Conservation (phyloP, 92 coral and sea anemone species). For the Pocillopora meandrina region DNA sequence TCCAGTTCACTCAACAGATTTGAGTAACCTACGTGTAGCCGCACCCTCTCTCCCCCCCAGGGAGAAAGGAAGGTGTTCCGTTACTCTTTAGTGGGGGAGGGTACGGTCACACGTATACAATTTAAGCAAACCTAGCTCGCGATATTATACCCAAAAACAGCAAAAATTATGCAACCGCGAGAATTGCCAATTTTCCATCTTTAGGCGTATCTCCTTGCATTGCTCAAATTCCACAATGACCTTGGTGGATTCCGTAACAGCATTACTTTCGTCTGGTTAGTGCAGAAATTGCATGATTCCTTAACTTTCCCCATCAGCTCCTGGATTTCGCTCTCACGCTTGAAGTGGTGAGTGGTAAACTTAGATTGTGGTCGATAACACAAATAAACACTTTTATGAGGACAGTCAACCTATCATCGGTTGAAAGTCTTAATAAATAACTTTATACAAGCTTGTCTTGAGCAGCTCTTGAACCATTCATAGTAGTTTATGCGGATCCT, state of each 20-base stretch:
- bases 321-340: background rate
- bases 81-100: too few species aligned
- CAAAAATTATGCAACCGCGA: background rate
- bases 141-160: background rate
- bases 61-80: too few species aligned
- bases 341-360: too few species aligned
- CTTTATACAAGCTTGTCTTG: slow-evolving; percentile 5
- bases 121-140: background rate
- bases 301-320: background rate
- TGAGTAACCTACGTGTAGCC: too few species aligned
- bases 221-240: background rate
- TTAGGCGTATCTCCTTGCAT: background rate
- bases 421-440: slow-evolving; percentile 18
- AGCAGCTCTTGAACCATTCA: background rate
- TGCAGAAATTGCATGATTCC: background rate
- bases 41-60: too few species aligned
- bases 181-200: background rate
- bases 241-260: too few species aligned
- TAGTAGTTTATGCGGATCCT: background rate
- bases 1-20: background rate
- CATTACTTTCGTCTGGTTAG: background rate
- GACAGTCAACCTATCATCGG: background rate
- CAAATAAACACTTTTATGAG: background rate
- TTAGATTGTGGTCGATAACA: too few species aligned
- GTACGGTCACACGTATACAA: too few species aligned